A percentile compares a stretch with the other conserved stretches of the same genome.
These are phyloP conservation scores for Hirtodrosophila cameraria DNA, from an alignment of 2,888 invertebrate genomes.

Conservation along the genomic window DNA sequence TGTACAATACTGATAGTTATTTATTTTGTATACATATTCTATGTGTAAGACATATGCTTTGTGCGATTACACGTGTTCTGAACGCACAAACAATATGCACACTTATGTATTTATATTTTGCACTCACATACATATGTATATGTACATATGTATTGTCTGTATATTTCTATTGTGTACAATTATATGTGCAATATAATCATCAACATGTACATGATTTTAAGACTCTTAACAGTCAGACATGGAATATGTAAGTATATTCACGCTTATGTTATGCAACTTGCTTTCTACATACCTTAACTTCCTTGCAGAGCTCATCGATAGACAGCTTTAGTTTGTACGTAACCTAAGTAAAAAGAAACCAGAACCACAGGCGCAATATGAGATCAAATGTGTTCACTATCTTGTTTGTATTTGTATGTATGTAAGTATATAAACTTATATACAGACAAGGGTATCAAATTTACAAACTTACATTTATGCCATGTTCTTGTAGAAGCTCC, in stretches of 20 bases:
- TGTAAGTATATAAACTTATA: neutral
- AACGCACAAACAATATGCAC: neutral
- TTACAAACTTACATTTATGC: slow-evolving; percentile 88
- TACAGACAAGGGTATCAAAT: slow-evolving; percentile 1
- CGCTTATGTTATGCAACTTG: slow-evolving; percentile 7
- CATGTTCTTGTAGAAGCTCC: slow-evolving; percentile 90
- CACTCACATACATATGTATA: neutral
- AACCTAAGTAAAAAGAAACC: slow-evolving; percentile 68
- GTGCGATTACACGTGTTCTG: slow-evolving; percentile 9
- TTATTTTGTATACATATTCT: slow-evolving; percentile 17
- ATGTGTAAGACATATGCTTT: slow-evolving; percentile 5
- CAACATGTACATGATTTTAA: too few relatives aligned
- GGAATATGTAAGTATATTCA: slow-evolving; percentile 20
- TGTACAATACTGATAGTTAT: slow-evolving; percentile 4
- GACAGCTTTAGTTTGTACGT: slow-evolving; percentile 90
- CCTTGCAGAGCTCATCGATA: slow-evolving; percentile 91
- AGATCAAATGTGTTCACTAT: neutral
- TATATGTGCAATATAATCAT: too few relatives aligned
- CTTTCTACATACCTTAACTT: slow-evolving; percentile 90
- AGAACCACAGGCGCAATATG: slow-evolving; percentile 14
- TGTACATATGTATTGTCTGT: neutral
- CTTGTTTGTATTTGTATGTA: neutral
- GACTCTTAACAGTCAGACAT: slow-evolving; percentile 3
- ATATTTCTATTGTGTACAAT: too few relatives aligned
- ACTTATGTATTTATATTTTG: neutral